Evolutionary conservation across 2,888 invertebrate species (phyloP).

Genomic region (Myathropa florea): DNA sequence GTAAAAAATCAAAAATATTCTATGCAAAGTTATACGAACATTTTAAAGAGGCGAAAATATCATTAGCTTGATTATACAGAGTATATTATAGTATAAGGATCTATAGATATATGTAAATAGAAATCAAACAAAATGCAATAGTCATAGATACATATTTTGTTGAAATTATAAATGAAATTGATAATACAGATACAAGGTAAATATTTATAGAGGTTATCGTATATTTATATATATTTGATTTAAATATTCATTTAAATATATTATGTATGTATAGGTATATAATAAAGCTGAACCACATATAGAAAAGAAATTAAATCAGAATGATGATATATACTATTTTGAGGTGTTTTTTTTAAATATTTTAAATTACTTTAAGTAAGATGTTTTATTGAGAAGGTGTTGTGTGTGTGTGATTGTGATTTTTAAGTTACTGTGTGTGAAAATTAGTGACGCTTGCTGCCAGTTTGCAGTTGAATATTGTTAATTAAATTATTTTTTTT

Average conservation of each 20-base stretch:
- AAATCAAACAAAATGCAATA: slow-evolving; percentile 65
- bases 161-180: slow-evolving; percentile 39
- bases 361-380: slow-evolving; percentile 12
- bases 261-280: slow-evolving; percentile 53
- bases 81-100: slow-evolving; percentile 30
- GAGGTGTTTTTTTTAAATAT: slow-evolving; percentile 41
- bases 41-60: slow-evolving; percentile 42
- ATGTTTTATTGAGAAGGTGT: slow-evolving; percentile 40
- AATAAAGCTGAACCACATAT: slow-evolving; percentile 81
- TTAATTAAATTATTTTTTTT: background rate
- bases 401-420: slow-evolving; percentile 24
- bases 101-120: slow-evolving; percentile 21
- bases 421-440: slow-evolving; percentile 12
- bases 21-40: slow-evolving; percentile 23
- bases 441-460: slow-evolving; percentile 5
- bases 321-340: slow-evolving; percentile 77
- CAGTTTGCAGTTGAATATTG: background rate
- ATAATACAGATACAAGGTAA: slow-evolving; percentile 61
- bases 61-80: slow-evolving; percentile 37
- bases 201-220: slow-evolving; percentile 58
- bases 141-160: slow-evolving; percentile 29
- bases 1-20: background rate
- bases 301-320: slow-evolving; percentile 81
- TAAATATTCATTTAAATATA: slow-evolving; percentile 42
- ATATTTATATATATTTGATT: slow-evolving; percentile 35